Evolutionary conservation across 2,888 invertebrate genomes (phyloP).

Genomic region (Drosophila bunnanda): DNA sequence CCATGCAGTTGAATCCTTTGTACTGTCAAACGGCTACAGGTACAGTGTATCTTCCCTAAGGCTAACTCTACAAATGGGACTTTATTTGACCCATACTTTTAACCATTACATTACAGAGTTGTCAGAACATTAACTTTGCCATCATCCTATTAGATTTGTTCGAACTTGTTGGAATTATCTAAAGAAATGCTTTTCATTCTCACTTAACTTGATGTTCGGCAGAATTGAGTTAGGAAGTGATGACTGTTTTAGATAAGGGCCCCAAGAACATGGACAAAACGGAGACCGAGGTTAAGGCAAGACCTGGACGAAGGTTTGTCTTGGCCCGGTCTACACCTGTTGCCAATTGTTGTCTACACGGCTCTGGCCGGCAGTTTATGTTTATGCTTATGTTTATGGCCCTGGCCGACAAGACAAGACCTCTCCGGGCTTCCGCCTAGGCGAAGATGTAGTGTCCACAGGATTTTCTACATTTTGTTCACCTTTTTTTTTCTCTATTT

Average conservation of each 20-base stretch:
- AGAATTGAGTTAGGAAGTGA: constrained; percentile 9
- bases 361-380: constrained; percentile 63
- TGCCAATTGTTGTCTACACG: constrained; percentile 66
- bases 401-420: constrained; percentile 50
- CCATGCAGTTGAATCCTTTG: constrained; percentile 52
- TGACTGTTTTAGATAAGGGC: constrained; percentile 59
- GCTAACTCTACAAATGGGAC: neutral
- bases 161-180: neutral
- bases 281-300: constrained; percentile 12
- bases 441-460: constrained; percentile 57
- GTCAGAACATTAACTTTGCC: neutral
- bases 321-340: constrained; percentile 71
- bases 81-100: neutral
- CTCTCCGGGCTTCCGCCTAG: constrained; percentile 46
- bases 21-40: constrained; percentile 60
- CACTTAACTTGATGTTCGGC: neutral
- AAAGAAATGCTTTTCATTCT: neutral
- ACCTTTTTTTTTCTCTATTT: constrained; percentile 8
- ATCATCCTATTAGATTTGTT: neutral
- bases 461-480: constrained; percentile 49
- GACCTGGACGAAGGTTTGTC: constrained; percentile 44
- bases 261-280: constrained; percentile 40
- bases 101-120: neutral
- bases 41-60: constrained; percentile 26
- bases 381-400: constrained; percentile 76